These are phyloP conservation scores for Antitype chi DNA, from an alignment of 2,888 invertebrate species.

Conservation along the genomic window DNA sequence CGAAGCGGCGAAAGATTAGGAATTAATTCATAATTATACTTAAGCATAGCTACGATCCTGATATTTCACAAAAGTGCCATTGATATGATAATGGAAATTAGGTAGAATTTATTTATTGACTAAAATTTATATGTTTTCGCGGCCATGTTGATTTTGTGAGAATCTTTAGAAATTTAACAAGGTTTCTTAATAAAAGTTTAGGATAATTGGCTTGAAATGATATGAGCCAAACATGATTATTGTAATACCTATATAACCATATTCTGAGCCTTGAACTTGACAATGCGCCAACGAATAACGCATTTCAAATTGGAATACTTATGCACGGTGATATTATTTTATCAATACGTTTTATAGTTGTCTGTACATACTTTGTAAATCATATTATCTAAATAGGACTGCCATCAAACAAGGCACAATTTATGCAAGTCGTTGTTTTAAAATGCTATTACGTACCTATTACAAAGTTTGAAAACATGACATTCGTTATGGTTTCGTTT, in stretches of 20 bases:
- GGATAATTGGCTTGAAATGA: conserved; percentile 58
- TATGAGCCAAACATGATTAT: conserved; percentile 61
- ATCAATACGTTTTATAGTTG: background rate
- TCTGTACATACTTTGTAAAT: conserved; percentile 21
- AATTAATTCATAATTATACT: conserved; percentile 46
- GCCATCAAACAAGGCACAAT: background rate
- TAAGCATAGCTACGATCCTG: conserved; percentile 62
- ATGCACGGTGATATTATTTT: conserved; percentile 22
- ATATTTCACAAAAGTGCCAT: conserved; percentile 68
- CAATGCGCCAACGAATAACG: conserved; percentile 83
- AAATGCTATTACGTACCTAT: background rate
- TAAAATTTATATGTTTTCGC: conserved; percentile 27
- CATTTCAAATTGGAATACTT: conserved; percentile 66
- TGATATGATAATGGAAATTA: conserved; percentile 57
- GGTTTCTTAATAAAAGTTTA: conserved; percentile 50
- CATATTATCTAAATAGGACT: background rate
- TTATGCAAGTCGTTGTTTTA: background rate
- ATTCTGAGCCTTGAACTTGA: conserved; percentile 72
- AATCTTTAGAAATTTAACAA: conserved; percentile 42
- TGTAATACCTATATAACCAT: conserved; percentile 51
- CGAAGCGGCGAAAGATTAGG: conserved; percentile 46
- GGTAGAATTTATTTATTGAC: conserved; percentile 54
- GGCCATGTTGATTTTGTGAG: conserved; percentile 47
- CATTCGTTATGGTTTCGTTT: too few relatives aligned
- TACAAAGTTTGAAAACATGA: background rate